Percentiles rank a stretch among this genome's conserved stretches.
These are phyloP conservation scores for Agrotis clavis DNA, from an alignment of 2,888 invertebrate species.

Conservation along the genomic window DNA sequence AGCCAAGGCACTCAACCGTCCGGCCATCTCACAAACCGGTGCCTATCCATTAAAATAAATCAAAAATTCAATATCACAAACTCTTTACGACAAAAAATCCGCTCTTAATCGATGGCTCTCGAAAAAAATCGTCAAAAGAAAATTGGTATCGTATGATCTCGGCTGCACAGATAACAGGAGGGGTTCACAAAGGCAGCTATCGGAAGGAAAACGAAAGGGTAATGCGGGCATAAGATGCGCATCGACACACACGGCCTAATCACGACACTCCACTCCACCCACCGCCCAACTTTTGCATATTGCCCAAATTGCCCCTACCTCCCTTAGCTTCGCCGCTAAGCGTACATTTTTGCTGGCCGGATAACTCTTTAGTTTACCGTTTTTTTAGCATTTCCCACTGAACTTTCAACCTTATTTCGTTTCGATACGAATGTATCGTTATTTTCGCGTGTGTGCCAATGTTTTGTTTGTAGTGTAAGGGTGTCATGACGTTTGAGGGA, in stretches of 20 bases:
- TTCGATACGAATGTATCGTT: conserved; percentile 53
- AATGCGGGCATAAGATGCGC: conserved; percentile 91
- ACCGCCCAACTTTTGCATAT: conserved; percentile 89
- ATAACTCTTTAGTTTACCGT: conserved; percentile 62
- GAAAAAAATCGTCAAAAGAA: conserved; percentile 78
- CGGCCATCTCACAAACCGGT: conserved; percentile 28
- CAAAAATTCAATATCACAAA: conserved; percentile 62
- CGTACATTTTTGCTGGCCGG: conserved; percentile 73
- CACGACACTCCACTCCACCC: conserved; percentile 77
- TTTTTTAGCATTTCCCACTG: conserved; percentile 62
- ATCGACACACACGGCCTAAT: conserved; percentile 91
- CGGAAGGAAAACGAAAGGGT: conserved; percentile 91
- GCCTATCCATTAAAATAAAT: conserved; percentile 62
- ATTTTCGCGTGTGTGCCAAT: conserved; percentile 42
- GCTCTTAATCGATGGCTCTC: conserved; percentile 75
- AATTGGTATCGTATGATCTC: conserved; percentile 87
- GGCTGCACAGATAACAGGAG: conserved; percentile 81
- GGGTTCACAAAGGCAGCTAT: conserved; percentile 88
- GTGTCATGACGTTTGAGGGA: conserved; percentile 86
- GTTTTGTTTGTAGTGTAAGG: conserved; percentile 64
- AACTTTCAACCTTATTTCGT: conserved; percentile 68
- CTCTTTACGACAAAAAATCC: conserved; percentile 45
- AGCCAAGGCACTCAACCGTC: conserved; percentile 23
- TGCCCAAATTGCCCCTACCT: conserved; percentile 88
- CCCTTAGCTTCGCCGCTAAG: conserved; percentile 76